Evolutionary conservation across 2,888 invertebrate genomes (phyloP), one percentile per base, ranked within the genome.

Genomic region (Parelbella ahira): DNA sequence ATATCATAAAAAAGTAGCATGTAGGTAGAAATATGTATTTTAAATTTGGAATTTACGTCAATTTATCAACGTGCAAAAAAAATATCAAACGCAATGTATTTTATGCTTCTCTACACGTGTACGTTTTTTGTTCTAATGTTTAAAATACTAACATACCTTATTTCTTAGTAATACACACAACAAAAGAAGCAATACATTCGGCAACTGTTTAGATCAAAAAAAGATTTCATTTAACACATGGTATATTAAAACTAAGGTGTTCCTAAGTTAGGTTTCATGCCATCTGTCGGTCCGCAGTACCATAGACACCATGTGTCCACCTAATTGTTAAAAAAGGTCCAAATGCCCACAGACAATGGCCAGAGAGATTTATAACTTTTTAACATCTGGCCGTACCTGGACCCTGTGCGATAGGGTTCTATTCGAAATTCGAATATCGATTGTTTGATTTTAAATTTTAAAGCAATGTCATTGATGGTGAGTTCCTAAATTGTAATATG

Each of bases 351-450:
- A 77, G 79, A 82, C 82, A 80, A 82, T 76, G 53, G 64, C 48
- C 38, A 38, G 62, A 41, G 62, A 61, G 60, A 80, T 54, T 81
- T 80, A 81, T 73, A 68, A 63, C 62, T 48, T 57, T 63, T 54
- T 50, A 63, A 73, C 81, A 82, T 80, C 81, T 81, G 81, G 76
- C 49, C 42, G 37, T 52, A 59, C 58, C 60, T 77, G 78, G 72
- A 28, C 33, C 28, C 41, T 7, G n/a, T n/a, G 19, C 20, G 71
- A 70, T 74, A 68, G 69, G 55, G 42, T 47, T 47, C 51, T 47
- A 60, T 21, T 27, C 20, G 36, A 44, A 18, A n/a, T n/a, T n/a
- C n/a, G n/a, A n/a, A n/a, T n/a, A n/a, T n/a, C n/a, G n/a, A 15
- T 15, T 15, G 15, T 4, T 15, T 15, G 15, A 4, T 15, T 15